Evolutionary conservation across 1,140 invertebrate species (phyloP).

Genomic region (Gryllus bimaculatus): DNA sequence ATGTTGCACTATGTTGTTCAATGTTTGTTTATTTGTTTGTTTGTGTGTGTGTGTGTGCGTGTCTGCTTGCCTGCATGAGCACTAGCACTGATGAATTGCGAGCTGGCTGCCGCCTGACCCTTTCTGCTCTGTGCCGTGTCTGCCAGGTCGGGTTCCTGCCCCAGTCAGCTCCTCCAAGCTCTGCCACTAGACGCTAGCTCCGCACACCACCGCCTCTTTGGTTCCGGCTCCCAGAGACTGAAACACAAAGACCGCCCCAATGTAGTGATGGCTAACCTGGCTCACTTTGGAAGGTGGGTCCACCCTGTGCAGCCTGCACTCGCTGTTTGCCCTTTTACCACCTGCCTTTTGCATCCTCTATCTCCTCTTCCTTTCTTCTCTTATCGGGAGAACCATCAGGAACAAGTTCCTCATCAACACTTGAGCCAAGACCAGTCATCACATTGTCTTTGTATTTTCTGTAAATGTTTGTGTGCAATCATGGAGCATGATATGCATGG

Average conservation of each 20-base stretch:
- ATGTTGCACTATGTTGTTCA: background rate
- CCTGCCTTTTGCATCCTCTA: background rate
- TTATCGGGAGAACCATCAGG: background rate
- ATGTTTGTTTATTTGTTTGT: slow-evolving; percentile 16
- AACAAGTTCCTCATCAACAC: background rate
- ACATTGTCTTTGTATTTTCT: background rate
- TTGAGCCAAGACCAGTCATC: background rate
- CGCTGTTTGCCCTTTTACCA: background rate
- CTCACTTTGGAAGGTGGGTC: slow-evolving; percentile 37
- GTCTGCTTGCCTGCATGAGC: slow-evolving; percentile 10
- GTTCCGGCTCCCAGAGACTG: slow-evolving; percentile 37
- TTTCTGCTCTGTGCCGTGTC: slow-evolving; percentile 13
- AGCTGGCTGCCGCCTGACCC: background rate
- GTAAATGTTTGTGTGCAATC: background rate
- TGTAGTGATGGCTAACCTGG: slow-evolving; percentile 35
- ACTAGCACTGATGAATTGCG: slow-evolving; percentile 7
- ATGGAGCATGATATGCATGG: background rate
- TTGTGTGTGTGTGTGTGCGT: slow-evolving; percentile 12
- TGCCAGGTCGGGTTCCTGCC: slow-evolving; percentile 78
- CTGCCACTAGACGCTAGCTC: slow-evolving; percentile 36
- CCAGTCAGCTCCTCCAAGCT: slow-evolving; percentile 69
- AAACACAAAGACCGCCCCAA: slow-evolving; percentile 46
- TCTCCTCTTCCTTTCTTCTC: background rate
- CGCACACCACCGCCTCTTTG: slow-evolving; percentile 27
- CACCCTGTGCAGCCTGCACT: slow-evolving; percentile 7